These are phyloP conservation scores for Threskiornis aethiopicus DNA, from an alignment of 2,797 vertebrate genomes.

Conservation along the genomic window DNA sequence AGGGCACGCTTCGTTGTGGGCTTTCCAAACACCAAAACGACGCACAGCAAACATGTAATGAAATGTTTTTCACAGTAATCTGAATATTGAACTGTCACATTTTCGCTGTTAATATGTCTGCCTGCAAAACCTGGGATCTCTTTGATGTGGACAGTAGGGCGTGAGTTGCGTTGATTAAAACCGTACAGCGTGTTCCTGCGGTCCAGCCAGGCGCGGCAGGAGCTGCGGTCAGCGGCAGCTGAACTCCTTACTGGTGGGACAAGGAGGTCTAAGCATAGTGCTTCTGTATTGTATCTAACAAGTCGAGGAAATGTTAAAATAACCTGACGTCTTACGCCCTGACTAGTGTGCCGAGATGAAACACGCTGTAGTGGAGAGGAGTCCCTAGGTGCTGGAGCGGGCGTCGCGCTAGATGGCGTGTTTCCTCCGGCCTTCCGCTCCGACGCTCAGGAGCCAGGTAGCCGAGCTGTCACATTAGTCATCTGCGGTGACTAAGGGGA, in stretches of 20 bases:
- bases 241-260: neutral
- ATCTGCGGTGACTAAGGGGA: neutral
- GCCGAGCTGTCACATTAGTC: neutral
- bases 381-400: neutral
- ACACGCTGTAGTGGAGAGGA: neutral
- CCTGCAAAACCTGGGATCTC: neutral
- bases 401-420: conserved; percentile 4
- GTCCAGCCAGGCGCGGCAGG: neutral
- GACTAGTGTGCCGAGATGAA: neutral
- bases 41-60: rapidly evolving
- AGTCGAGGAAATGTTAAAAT: neutral
- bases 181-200: neutral
- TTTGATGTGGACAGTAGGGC: neutral
- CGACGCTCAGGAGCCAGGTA: neutral
- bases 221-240: neutral
- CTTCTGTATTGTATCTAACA: neutral
- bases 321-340: rapidly evolving
- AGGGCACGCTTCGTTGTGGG: neutral
- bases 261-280: neutral
- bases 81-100: neutral
- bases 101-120: neutral
- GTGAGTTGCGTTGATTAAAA: neutral
- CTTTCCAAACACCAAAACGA: neutral
- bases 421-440: neutral
- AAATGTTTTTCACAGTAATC: neutral